Conservation (phyloP, 2,888 invertebrate species). For the Agrochola circellaris region DNA sequence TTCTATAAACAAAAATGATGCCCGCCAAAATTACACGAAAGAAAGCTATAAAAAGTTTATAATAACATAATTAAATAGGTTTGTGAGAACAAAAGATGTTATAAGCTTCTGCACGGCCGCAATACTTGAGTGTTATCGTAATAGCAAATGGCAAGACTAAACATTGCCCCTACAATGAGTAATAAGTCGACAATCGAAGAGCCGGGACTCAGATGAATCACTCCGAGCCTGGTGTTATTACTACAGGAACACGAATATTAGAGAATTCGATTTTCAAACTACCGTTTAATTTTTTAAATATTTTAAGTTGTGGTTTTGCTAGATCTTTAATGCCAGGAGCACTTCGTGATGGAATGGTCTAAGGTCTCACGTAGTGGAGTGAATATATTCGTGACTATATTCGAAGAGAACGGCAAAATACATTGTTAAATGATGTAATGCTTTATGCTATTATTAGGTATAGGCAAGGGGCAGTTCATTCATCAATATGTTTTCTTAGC, state of each 20-base stretch:
- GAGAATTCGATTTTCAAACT: constrained; percentile 35
- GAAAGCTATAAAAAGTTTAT: constrained; percentile 47
- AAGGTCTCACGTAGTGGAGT: constrained; percentile 15
- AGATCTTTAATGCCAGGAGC: constrained; percentile 5
- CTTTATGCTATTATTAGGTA: constrained; percentile 8
- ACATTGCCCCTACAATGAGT: constrained; percentile 68
- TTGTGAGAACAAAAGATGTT: constrained; percentile 64
- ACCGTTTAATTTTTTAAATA: constrained; percentile 36
- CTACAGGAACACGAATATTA: constrained; percentile 50
- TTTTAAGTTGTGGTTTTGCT: constrained; percentile 36
- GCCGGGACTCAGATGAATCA: constrained; percentile 64
- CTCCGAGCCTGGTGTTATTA: constrained; percentile 44
- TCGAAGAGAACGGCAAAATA: constrained; percentile 19
- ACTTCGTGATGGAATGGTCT: constrained; percentile 26
- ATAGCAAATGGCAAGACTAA: constrained; percentile 63
- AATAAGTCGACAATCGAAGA: constrained; percentile 63
- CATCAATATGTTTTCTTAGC: background rate
- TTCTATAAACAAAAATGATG: constrained; percentile 48
- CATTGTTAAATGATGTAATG: constrained; percentile 18
- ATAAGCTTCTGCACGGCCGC: constrained; percentile 53
- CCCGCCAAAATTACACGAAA: constrained; percentile 59
- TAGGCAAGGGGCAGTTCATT: background rate
- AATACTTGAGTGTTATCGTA: constrained; percentile 61
- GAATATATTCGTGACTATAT: constrained; percentile 23
- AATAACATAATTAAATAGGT: constrained; percentile 52